Base-by-base conservation (phyloP, 2,113 vertebrate genomes). In the Laterallus jamaicensis region DNA sequence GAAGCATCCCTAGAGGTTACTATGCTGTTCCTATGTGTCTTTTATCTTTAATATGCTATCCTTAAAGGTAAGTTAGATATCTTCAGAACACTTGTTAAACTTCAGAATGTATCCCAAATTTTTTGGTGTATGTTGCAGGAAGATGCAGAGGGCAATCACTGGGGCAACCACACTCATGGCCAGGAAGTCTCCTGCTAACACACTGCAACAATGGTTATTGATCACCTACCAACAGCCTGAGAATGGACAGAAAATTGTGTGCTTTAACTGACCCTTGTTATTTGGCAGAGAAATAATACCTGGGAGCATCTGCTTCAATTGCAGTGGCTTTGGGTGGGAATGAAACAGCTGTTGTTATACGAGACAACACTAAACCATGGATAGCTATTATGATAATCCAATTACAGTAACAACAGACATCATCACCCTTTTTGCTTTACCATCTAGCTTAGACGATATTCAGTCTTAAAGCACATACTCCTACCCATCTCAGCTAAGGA, bases 21-120 rank as follows among this genome's bases (percentile, higher is more conserved):
- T 28, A 11, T 0, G 0, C 31, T 70, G 20, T 7, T 77, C 47
- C 24, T 77, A 22, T 16, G 3, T 56, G 44, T 28, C 52, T 82
- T 62, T 68, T 59, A 55, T 21, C 47, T 40, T 15, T 15, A 62
- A 31, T 54, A 40, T 40, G 81, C 78, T 66, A 70, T 29, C 16
- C 32, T 26, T 59, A 47, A 75, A 87, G 37, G 10, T 10, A 86
- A 71, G 9, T 4, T 67, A 52, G 6, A 58, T 25, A 32, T 63
- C 44, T 77, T 83, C 5, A 50, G 47, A 63, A 70, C 35, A 32
- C 25, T 14, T 74, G 11, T 8, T 39, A 40, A 56, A 42, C 10
- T 42, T 20, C 9, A 35, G 50, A 42, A 47, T 0, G 8, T 3
- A 78, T 74, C 47, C 3, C 31, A 20, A 29, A 29, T 19, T 10